These are phyloP conservation scores for Chrysotoxum bicinctum DNA, from an alignment of 2,888 invertebrate species.

Conservation along the genomic window DNA sequence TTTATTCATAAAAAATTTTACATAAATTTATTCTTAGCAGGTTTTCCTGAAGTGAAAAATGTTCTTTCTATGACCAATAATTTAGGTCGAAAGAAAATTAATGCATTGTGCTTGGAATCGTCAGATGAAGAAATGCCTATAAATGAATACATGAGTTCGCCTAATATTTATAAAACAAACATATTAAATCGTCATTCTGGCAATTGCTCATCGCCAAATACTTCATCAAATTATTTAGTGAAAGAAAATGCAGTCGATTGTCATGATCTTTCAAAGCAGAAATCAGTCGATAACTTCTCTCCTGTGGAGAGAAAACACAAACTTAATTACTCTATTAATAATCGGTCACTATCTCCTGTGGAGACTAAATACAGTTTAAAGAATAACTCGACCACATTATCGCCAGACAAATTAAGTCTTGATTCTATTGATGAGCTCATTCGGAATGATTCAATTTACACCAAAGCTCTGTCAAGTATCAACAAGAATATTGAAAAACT, in stretches of 20 bases:
- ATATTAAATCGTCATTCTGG: not conserved
- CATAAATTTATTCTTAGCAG: not conserved
- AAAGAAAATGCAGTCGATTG: not conserved
- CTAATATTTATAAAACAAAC: not conserved
- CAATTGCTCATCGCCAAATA: slow-evolving; percentile 49
- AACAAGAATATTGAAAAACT: slow-evolving; percentile 77
- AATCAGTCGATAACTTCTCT: not conserved
- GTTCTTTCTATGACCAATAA: not conserved
- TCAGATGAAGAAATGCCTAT: slow-evolving; percentile 52
- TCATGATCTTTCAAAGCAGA: not conserved
- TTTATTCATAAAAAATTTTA: not conserved
- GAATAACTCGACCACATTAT: slow-evolving; percentile 12
- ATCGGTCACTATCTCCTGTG: slow-evolving; percentile 27
- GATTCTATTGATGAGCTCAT: slow-evolving; percentile 76
- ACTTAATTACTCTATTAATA: not conserved
- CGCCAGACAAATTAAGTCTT: slow-evolving; percentile 75
- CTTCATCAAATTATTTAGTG: not conserved
- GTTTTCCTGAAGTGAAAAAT: not conserved
- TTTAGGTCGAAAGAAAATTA: slow-evolving; percentile 38
- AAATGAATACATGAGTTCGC: not conserved
- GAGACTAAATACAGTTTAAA: slow-evolving; percentile 9
- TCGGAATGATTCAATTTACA: slow-evolving; percentile 75
- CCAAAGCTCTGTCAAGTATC: slow-evolving; percentile 76
- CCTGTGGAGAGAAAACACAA: slow-evolving; percentile 9
- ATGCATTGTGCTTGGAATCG: slow-evolving; percentile 55